Percentiles rank a stretch among this genome's conserved stretches.
phyloP scores from a whole-genome alignment of 2,113 vertebrate species.

The Pyxicephalus adspersus region DNA sequence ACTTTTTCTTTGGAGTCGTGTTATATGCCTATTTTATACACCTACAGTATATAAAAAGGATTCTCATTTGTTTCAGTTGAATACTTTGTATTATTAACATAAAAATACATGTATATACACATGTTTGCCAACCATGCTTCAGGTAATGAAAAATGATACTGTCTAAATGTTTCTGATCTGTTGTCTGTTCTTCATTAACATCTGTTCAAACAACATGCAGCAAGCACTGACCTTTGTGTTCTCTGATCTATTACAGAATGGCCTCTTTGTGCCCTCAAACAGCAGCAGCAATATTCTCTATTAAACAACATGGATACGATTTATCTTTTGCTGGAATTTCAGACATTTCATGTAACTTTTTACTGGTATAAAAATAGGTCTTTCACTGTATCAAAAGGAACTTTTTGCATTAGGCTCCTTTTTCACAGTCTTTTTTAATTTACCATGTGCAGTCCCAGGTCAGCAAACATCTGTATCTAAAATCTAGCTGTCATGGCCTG shows the following conservation, averaged over 20 bases:
- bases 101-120: neutral
- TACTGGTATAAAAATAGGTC: slow-evolving; percentile 3
- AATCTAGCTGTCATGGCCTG: too few relatives aligned
- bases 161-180: neutral
- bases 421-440: neutral
- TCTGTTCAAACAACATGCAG: slow-evolving; percentile 45
- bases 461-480: neutral
- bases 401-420: neutral
- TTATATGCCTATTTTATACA: too few relatives aligned
- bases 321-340: slow-evolving; percentile 35
- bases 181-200: slow-evolving; percentile 43
- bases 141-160: neutral
- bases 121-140: neutral
- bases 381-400: neutral
- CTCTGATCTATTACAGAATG: slow-evolving; percentile 30
- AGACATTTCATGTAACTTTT: slow-evolving; percentile 15
- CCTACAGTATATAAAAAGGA: too few relatives aligned
- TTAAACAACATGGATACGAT: slow-evolving; percentile 9
- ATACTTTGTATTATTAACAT: too few relatives aligned
- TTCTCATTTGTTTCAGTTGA: too few relatives aligned
- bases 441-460: neutral
- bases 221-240: slow-evolving; percentile 46
- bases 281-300: slow-evolving; percentile 18
- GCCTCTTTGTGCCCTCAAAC: slow-evolving; percentile 32
- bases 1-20: too few relatives aligned